Evolutionary conservation across 2,888 invertebrate species (phyloP), one percentile per base, ranked within the genome.

Genomic region (Tetropium fuscum): DNA sequence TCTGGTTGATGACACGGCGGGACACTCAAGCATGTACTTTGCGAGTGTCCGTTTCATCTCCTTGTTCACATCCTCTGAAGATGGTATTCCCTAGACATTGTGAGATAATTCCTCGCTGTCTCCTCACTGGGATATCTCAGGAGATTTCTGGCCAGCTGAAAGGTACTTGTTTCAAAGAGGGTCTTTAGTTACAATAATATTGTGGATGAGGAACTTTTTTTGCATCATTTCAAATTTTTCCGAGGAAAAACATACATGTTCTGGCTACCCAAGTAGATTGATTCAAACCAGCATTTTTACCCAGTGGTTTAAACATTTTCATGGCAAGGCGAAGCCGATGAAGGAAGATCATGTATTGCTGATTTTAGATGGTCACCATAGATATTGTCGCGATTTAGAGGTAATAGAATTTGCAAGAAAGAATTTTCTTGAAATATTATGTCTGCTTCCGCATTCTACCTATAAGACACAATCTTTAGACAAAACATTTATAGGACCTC

Each of bases 181-280:
- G 6, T 61, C 69, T 20, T 63, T 74, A 16, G 59, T 75, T 7
- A 76, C 76, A 13, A 56, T 71, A 13, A 69, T 75, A 11, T 58
- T 59, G 16, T 73, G 71, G 43, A 73, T 78, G 71, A 72, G 40
- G 49, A 7, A 30, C 64, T 22, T 75, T 64, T 65, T 65, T 79
- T n/a, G 75, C 78, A 6, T 78, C 78, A 11, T 58, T 73, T 7
- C 61, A 78, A 16, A 73, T 79, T 43, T 79, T 76, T 60, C 67
- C 69, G 1, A 43, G 77, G 3, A 72, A 75, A 49, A 69, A 73
- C 22, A 72, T 73, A 70, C 74, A 74, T 27, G 22, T 48, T 1
- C 66, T 74, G 13, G 38, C 25, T 45, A 48, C 53, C 32, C 56
- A 38, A 10, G 36, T 74, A 16, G 53, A 30, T 78, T 75, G 75